Conservation (phyloP, 2,888 invertebrate species). For the Lymantria monacha region DNA sequence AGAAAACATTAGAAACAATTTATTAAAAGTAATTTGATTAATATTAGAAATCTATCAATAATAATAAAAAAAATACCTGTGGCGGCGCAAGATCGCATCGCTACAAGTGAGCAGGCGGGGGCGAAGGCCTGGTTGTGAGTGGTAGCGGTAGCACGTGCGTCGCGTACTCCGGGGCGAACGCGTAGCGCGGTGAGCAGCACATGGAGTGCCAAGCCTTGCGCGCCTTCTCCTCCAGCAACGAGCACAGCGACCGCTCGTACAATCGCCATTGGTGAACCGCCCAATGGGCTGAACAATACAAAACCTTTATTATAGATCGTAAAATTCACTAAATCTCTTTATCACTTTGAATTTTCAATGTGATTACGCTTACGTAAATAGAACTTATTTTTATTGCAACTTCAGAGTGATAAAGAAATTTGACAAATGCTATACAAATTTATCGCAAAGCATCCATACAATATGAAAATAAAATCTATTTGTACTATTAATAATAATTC, state of each 20-base stretch:
- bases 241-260: constrained; percentile 73
- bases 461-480: no score
- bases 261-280: constrained; percentile 74
- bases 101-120: constrained; percentile 79
- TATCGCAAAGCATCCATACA: no score
- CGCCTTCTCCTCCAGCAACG: constrained; percentile 69
- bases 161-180: constrained; percentile 68
- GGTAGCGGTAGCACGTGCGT: constrained; percentile 64
- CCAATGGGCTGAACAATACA: constrained; percentile 58
- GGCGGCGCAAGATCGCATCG: constrained; percentile 65
- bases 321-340: no score
- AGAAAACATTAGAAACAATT: no score
- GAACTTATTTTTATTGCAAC: no score
- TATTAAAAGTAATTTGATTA: no score
- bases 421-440: no score
- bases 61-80: constrained; percentile 35
- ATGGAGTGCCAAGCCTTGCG: constrained; percentile 61
- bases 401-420: no score
- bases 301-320: background rate
- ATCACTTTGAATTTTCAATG: no score
- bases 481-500: no score
- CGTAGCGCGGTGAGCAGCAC: constrained; percentile 71
- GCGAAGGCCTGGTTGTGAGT: constrained; percentile 64
- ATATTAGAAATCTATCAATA: no score
- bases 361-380: no score